Evolutionary conservation across 1,140 invertebrate species (phyloP).

Genomic region (Conus betulinus): DNA sequence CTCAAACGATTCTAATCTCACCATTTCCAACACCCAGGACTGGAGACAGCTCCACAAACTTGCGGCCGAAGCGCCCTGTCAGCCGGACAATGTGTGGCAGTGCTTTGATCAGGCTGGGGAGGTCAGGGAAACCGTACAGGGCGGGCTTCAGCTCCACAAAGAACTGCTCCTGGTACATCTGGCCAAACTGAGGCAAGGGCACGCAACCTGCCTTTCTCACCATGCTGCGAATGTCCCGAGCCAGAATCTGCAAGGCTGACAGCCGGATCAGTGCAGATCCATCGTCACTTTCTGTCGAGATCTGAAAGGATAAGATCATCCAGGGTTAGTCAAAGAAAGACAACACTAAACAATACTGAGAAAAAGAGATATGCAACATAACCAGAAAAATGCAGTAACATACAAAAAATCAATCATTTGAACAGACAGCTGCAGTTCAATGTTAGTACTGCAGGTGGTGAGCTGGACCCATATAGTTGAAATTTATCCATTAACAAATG

Average conservation of each 20-base stretch:
- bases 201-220: constrained; percentile 79
- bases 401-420: too few relatives aligned
- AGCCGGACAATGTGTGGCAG: constrained; percentile 79
- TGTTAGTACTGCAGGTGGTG: too few relatives aligned
- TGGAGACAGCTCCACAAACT: constrained; percentile 57
- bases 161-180: constrained; percentile 78
- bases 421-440: too few relatives aligned
- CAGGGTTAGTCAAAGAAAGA: neutral
- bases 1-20: neutral
- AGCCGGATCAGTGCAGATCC: constrained; percentile 76
- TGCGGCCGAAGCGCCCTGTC: constrained; percentile 67
- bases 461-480: too few relatives aligned
- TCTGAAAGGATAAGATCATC: constrained; percentile 6
- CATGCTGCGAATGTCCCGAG: constrained; percentile 79
- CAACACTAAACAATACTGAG: too few relatives aligned
- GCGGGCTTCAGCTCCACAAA: constrained; percentile 78
- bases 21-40: neutral
- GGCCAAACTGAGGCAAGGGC: constrained; percentile 78
- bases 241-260: constrained; percentile 79
- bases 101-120: constrained; percentile 78
- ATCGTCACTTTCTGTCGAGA: constrained; percentile 55
- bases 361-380: too few relatives aligned
- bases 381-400: too few relatives aligned
- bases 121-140: constrained; percentile 79
- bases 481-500: too few relatives aligned